phyloP scores from a whole-genome alignment of 2,888 invertebrate genomes.

The Parapristionchus giblindavisi region DNA sequence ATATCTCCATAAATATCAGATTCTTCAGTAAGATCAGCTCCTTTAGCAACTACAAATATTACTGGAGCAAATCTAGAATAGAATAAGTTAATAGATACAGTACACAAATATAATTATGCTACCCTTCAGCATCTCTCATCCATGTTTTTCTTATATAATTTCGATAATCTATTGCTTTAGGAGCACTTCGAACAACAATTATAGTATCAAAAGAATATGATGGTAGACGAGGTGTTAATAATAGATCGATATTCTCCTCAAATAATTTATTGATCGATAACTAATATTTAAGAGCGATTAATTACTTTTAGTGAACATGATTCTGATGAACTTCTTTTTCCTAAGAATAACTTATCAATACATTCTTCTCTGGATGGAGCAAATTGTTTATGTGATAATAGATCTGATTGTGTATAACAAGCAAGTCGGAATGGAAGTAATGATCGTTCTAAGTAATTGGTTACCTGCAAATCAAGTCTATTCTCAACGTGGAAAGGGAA shows the following conservation, averaged over 20 bases:
- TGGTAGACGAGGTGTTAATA: slow-evolving; percentile 32
- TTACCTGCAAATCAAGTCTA: slow-evolving; percentile 54
- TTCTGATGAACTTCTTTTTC: slow-evolving; percentile 2
- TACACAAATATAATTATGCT: neutral
- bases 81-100: neutral
- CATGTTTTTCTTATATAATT: slow-evolving; percentile 63
- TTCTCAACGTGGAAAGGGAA: neutral
- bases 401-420: slow-evolving; percentile 67
- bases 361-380: slow-evolving; percentile 10
- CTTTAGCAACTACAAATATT: slow-evolving; percentile 33
- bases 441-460: slow-evolving; percentile 68
- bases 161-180: slow-evolving; percentile 58
- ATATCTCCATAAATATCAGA: slow-evolving; percentile 55
- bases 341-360: slow-evolving; percentile 23
- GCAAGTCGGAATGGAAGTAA: slow-evolving; percentile 62
- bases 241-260: slow-evolving; percentile 29
- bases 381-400: slow-evolving; percentile 46
- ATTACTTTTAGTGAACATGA: slow-evolving; percentile 23
- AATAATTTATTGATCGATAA: neutral
- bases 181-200: slow-evolving; percentile 59
- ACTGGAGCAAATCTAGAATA: slow-evolving; percentile 29
- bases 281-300: neutral
- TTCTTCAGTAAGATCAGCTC: slow-evolving; percentile 44
- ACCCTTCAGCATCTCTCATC: slow-evolving; percentile 51
- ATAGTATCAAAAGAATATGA: slow-evolving; percentile 41